Percentiles rank a stretch among this genome's conserved stretches.
These are phyloP conservation scores for Etheostoma perlongum DNA, from an alignment of 2,797 vertebrate genomes.

Conservation along the genomic window DNA sequence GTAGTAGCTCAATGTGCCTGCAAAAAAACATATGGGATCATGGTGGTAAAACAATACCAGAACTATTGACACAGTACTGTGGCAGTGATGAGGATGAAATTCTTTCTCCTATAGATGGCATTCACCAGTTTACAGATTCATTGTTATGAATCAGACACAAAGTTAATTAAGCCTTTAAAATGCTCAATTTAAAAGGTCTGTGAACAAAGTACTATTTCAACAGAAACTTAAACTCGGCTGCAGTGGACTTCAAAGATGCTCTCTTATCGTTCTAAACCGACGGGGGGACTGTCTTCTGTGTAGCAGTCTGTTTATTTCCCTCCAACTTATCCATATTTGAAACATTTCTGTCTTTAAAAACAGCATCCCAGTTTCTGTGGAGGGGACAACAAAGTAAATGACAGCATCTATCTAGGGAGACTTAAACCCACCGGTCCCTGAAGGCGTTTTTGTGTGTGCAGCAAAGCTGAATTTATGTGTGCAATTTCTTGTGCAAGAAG, in stretches of 20 bases:
- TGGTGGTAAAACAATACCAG: not conserved
- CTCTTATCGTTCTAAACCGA: slow-evolving; percentile 62
- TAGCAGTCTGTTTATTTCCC: slow-evolving; percentile 44
- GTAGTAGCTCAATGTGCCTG: not conserved
- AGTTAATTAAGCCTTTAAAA: slow-evolving; percentile 19
- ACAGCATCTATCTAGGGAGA: slow-evolving; percentile 49
- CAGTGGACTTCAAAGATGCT: slow-evolving; percentile 54
- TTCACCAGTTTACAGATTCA: not conserved
- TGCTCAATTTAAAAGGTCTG: not conserved
- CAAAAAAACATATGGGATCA: too few species aligned
- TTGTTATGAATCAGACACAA: slow-evolving; percentile 16
- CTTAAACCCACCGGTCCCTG: slow-evolving; percentile 2
- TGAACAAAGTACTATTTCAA: slow-evolving; percentile 37
- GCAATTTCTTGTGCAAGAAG: slow-evolving; percentile 20
- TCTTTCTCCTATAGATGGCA: not conserved
- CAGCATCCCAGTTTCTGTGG: slow-evolving; percentile 43
- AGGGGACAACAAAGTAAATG: slow-evolving; percentile 56
- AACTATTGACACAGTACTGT: not conserved
- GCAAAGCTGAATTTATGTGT: slow-evolving; percentile 49
- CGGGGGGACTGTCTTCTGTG: slow-evolving; percentile 26
- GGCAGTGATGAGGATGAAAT: not conserved
- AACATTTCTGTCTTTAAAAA: slow-evolving; percentile 47
- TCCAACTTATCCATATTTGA: slow-evolving; percentile 47
- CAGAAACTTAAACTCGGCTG: slow-evolving; percentile 42
- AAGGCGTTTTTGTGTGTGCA: slow-evolving; percentile 12